Base-by-base conservation (phyloP, 2,888 invertebrate genomes). In the Corythucha ciliata region DNA sequence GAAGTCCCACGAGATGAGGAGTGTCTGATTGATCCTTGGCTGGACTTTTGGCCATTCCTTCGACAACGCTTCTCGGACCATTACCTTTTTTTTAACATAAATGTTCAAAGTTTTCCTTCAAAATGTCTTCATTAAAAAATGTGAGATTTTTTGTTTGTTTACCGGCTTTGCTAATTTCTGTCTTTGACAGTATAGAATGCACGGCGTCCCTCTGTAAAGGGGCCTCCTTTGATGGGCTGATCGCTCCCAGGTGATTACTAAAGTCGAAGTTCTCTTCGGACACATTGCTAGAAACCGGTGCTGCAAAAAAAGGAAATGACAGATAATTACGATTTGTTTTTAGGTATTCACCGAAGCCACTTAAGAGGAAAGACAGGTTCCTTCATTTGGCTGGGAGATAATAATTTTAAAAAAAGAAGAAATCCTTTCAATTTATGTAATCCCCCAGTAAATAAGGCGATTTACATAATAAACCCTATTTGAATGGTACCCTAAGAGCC, bases 141-240 rank as follows among this genome's bases (percentile, higher is more conserved):
- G 18, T 16, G 24, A 25, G 2, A 20, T 12, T 21, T 4, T n/a
- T 4, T 14, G 21, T 45, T 26, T n/a, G 8, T 14, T 29, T 41
- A 57, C 56, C 56, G 27, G 56, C 14, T 33, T 53, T 52, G 14
- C 52, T 55, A 56, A 70, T 69, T 61, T 77, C 76, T 57, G 73
- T 74, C 67, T 73, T 74, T 61, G 70, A 72, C 48, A 72, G 72
- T 56, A 74, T 73, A 52, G 74, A 73, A 64, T 80, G 78, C 56
- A 80, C 79, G 68, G 79, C 80, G 68, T 81, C 80, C 60, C 79
- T 72, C 67, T 80, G 80, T 61, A 80, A 68, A 54, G 80, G 78
- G 69, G 78, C 78, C 67, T 80, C 80, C 62, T 70, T 72, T 58
- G 71, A 71, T 50, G 70, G 68, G 58, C 53, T 53, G 16, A 68